These are phyloP conservation scores for Mustelus asterias DNA, from an alignment of 2,113 vertebrate species.

Conservation along the genomic window DNA sequence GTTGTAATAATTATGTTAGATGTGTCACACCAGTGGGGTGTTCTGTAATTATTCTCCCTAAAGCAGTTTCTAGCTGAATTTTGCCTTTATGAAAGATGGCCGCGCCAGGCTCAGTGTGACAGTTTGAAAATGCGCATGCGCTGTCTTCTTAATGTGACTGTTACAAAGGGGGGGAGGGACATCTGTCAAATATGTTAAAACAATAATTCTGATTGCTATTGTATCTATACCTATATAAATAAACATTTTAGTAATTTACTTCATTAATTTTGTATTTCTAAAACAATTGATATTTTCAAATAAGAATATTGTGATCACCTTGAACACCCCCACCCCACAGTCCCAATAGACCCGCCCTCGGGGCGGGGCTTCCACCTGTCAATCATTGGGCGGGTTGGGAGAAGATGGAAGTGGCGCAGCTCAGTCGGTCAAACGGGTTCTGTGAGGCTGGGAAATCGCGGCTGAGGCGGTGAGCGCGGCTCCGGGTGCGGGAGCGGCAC, in stretches of 20 bases:
- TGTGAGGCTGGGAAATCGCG: neutral
- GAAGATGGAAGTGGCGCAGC: neutral
- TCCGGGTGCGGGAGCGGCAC: neutral
- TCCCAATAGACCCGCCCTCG: neutral
- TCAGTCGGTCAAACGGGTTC: neutral
- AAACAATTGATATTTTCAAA: too few species aligned
- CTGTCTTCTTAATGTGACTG: too few species aligned
- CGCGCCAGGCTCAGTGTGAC: neutral
- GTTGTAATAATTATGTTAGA: neutral
- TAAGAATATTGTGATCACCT: neutral
- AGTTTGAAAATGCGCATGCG: neutral
- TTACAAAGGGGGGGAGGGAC: neutral
- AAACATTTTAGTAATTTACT: too few species aligned
- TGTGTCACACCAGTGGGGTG: neutral
- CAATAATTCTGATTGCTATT: neutral
- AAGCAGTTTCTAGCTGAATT: neutral
- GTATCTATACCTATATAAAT: neutral
- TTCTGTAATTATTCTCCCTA: neutral
- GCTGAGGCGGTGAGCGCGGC: neutral
- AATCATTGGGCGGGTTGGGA: neutral
- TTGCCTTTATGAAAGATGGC: conserved; percentile 13
- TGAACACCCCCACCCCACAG: neutral
- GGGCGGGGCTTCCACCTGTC: neutral
- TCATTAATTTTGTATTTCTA: neutral
- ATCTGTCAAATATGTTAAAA: neutral